These are phyloP conservation scores for Pharmacophagus antenor DNA, from an alignment of 2,888 invertebrate genomes.

Conservation along the genomic window DNA sequence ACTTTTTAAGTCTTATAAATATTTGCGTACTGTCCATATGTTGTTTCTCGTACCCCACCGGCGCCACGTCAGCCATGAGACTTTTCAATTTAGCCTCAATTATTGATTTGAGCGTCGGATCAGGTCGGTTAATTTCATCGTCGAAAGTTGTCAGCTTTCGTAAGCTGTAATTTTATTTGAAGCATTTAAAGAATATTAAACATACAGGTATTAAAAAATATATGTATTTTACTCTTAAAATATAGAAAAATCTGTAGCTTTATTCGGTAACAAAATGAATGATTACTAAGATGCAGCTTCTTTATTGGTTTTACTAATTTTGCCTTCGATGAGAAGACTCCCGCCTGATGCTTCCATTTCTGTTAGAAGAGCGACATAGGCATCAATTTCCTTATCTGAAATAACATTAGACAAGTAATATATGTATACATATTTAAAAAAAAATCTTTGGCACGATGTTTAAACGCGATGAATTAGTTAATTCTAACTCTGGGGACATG, in stretches of 20 bases:
- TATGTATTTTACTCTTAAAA: not conserved
- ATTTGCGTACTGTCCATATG: conserved; percentile 43
- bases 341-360: conserved; percentile 65
- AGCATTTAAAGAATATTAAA: too few relatives aligned
- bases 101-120: conserved; percentile 42
- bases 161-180: conserved; percentile 45
- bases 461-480: not conserved
- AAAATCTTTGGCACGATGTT: not conserved
- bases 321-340: conserved; percentile 49
- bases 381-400: conserved; percentile 59
- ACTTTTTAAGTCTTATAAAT: too few relatives aligned
- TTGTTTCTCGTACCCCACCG: conserved; percentile 42
- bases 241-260: not conserved
- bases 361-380: conserved; percentile 56
- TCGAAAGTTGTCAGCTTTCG: conserved; percentile 51
- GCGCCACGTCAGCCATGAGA: conserved; percentile 50
- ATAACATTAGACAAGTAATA: conserved; percentile 6
- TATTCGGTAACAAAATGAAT: not conserved
- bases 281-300: conserved; percentile 60
- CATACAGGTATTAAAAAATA: not conserved
- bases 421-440: not conserved
- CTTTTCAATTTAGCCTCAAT: conserved; percentile 45
- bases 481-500: too few relatives aligned
- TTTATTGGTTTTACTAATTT: conserved; percentile 57
- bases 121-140: conserved; percentile 49